These are phyloP conservation scores for Chaitophorus viminalis DNA, from an alignment of 2,888 invertebrate species.

Conservation along the genomic window DNA sequence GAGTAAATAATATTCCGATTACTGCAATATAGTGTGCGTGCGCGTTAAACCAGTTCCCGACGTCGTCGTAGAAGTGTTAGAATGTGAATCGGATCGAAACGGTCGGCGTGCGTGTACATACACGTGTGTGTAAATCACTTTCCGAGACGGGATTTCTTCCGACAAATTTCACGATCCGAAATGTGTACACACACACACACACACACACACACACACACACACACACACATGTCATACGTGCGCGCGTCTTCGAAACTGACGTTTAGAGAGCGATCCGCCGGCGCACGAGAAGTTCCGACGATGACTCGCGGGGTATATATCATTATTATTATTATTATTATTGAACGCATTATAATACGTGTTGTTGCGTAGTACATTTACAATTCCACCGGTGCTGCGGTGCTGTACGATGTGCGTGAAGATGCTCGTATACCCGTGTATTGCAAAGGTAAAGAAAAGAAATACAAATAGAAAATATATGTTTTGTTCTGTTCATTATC, in stretches of 20 bases:
- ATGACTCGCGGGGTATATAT: no score
- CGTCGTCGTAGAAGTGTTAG: constrained; percentile 5
- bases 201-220: no score
- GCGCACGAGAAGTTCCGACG: background rate
- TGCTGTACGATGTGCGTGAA: background rate
- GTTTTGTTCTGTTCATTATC: no score
- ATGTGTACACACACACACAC: no score
- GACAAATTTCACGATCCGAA: constrained; percentile 19
- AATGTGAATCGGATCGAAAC: background rate
- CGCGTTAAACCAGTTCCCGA: constrained; percentile 4
- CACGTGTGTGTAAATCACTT: background rate
- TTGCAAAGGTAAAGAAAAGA: no score
- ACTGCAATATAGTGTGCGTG: no score
- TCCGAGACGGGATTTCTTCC: constrained; percentile 5
- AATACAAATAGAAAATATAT: no score
- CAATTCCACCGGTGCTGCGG: no score
- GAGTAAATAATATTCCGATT: background rate
- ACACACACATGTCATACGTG: background rate
- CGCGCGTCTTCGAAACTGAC: constrained; percentile 5
- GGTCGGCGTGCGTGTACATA: background rate
- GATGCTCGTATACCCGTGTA: background rate
- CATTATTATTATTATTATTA: no score
- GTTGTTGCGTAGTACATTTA: no score
- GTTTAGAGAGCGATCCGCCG: constrained; percentile 16
- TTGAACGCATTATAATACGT: no score